Percentiles rank a stretch among this genome's conserved stretches.
phyloP scores from a whole-genome alignment of 1,140 invertebrate species.

The Halotydeus destructor region DNA sequence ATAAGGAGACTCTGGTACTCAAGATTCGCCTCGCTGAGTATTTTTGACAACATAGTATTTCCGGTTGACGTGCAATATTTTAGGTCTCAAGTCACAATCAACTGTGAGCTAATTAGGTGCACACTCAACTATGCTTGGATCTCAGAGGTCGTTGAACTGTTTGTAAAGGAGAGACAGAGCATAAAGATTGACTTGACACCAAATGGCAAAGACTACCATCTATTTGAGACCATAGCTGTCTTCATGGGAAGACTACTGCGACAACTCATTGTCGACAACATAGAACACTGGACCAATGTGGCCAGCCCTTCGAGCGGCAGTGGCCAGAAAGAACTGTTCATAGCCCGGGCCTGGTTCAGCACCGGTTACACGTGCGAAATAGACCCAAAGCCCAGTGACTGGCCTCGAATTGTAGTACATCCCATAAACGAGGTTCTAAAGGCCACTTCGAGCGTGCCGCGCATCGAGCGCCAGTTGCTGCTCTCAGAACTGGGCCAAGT shows the following conservation, averaged over 20 bases:
- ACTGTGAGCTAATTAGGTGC: background rate
- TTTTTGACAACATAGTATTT: no score
- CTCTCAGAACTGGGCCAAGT: background rate
- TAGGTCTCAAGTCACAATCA: background rate
- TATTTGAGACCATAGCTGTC: background rate
- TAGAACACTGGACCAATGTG: background rate
- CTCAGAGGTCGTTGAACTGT: background rate
- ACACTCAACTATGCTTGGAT: background rate
- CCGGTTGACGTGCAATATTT: background rate
- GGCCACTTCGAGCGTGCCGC: background rate
- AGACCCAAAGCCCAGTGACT: background rate
- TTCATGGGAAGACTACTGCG: background rate
- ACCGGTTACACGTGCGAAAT: background rate
- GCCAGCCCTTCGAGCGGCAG: background rate
- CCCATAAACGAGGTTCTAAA: background rate
- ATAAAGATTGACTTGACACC: background rate
- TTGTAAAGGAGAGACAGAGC: background rate
- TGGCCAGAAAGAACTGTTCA: background rate
- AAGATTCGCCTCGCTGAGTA: no score
- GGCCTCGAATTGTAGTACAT: background rate
- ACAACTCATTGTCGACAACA: background rate
- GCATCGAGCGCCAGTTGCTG: background rate
- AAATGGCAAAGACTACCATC: background rate
- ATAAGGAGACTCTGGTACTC: no score
- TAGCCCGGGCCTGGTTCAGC: background rate